phyloP scores from a whole-genome alignment of 2,888 invertebrate genomes.

The Andricus curvator region DNA sequence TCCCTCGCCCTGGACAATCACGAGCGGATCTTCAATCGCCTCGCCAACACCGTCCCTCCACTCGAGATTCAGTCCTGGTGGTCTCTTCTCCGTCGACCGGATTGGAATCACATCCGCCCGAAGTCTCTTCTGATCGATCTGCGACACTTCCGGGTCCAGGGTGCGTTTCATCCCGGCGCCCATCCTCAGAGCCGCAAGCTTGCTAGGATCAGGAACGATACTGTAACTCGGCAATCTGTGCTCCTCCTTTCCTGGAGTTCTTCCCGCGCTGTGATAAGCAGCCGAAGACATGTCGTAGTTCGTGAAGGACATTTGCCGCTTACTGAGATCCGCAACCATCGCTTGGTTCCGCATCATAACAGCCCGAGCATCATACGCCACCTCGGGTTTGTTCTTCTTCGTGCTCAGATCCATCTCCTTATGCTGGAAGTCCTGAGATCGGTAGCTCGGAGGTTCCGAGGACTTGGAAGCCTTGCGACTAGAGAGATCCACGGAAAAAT shows the following conservation, averaged over 20 bases:
- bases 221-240: slow-evolving; percentile 73
- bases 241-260: slow-evolving; percentile 68
- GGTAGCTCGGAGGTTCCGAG: slow-evolving; percentile 54
- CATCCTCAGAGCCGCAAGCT: slow-evolving; percentile 71
- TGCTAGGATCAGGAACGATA: slow-evolving; percentile 74
- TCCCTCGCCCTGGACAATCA: slow-evolving; percentile 86
- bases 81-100: slow-evolving; percentile 65
- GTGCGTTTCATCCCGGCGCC: slow-evolving; percentile 64
- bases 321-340: slow-evolving; percentile 74
- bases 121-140: slow-evolving; percentile 67
- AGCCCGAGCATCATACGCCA: slow-evolving; percentile 69
- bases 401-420: slow-evolving; percentile 76
- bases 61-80: slow-evolving; percentile 52
- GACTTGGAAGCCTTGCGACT: slow-evolving; percentile 66
- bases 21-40: slow-evolving; percentile 86
- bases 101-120: slow-evolving; percentile 70
- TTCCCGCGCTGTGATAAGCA: slow-evolving; percentile 65
- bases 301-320: slow-evolving; percentile 70
- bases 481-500: slow-evolving; percentile 75
- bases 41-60: slow-evolving; percentile 80
- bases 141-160: slow-evolving; percentile 58
- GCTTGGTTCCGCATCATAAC: slow-evolving; percentile 73
- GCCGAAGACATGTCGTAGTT: slow-evolving; percentile 67
- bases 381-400: slow-evolving; percentile 67
- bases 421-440: slow-evolving; percentile 71